These are phyloP conservation scores for Pristionchus pacificus DNA, from an alignment of 1,140 invertebrate genomes.

Conservation along the genomic window DNA sequence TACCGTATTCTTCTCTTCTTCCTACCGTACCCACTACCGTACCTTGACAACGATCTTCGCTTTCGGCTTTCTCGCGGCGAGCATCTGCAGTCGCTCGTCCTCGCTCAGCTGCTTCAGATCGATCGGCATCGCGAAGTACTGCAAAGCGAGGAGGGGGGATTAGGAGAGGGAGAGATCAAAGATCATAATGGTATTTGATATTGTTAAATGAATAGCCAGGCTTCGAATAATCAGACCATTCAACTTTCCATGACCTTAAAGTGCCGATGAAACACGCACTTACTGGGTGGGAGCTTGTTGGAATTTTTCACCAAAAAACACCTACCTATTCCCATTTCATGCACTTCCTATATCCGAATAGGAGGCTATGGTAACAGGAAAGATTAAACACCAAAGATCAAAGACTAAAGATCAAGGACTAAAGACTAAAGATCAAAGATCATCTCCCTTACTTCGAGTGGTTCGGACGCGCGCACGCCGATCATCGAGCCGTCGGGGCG, in stretches of 20 bases:
- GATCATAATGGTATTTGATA: too few relatives aligned
- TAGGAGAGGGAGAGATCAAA: too few relatives aligned
- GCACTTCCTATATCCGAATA: too few relatives aligned
- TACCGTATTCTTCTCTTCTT: too few relatives aligned
- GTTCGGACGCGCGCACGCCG: slow-evolving; percentile 41
- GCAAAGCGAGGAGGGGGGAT: too few relatives aligned
- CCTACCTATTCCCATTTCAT: too few relatives aligned
- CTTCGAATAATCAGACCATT: background rate
- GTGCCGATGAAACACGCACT: background rate
- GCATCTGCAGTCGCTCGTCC: slow-evolving; percentile 43
- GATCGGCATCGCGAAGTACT: slow-evolving; percentile 43
- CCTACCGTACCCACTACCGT: slow-evolving; percentile 5
- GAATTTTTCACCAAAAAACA: background rate
- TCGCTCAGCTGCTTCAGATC: slow-evolving; percentile 42
- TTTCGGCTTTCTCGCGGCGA: slow-evolving; percentile 49
- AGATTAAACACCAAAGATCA: too few relatives aligned
- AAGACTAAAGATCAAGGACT: too few relatives aligned
- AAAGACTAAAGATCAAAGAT: too few relatives aligned
- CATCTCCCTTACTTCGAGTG: slow-evolving; percentile 35
- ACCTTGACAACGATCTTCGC: slow-evolving; percentile 36
- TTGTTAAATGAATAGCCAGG: slow-evolving; percentile 1
- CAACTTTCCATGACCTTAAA: slow-evolving; percentile 3
- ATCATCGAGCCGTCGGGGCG: slow-evolving; percentile 46
- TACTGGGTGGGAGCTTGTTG: background rate
- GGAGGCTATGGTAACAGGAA: too few relatives aligned